These are phyloP conservation scores for Phasianus colchicus DNA, from an alignment of 2,113 vertebrate genomes.

Conservation along the genomic window DNA sequence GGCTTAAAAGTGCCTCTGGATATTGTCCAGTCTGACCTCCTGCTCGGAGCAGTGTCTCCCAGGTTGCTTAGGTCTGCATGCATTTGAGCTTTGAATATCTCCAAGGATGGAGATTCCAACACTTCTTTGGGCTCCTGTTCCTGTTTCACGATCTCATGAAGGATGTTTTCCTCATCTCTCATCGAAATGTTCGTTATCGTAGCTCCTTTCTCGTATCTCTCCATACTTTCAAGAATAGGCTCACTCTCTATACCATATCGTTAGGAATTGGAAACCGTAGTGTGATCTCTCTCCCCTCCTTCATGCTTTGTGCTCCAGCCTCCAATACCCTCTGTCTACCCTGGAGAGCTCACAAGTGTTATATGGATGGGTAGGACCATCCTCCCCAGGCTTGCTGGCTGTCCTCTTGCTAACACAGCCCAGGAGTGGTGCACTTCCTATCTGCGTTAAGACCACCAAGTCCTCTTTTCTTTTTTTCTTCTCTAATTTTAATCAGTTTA, in stretches of 20 bases:
- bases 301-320: background rate
- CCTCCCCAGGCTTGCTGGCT: background rate
- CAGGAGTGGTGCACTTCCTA: background rate
- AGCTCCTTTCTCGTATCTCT: background rate
- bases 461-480: background rate
- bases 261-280: background rate
- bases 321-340: background rate
- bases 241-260: background rate
- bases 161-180: background rate
- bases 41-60: background rate
- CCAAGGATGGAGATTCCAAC: background rate
- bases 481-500: background rate
- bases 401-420: fast-evolving
- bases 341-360: background rate
- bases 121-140: background rate
- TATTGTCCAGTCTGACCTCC: background rate
- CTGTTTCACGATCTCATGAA: background rate
- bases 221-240: background rate
- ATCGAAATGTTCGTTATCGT: background rate
- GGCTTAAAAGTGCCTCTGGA: background rate
- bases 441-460: background rate
- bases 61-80: fast-evolving
- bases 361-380: background rate
- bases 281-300: background rate
- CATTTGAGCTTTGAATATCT: background rate